These are phyloP conservation scores for Zosterops pallidus DNA, from an alignment of 2,113 vertebrate genomes.

Conservation along the genomic window DNA sequence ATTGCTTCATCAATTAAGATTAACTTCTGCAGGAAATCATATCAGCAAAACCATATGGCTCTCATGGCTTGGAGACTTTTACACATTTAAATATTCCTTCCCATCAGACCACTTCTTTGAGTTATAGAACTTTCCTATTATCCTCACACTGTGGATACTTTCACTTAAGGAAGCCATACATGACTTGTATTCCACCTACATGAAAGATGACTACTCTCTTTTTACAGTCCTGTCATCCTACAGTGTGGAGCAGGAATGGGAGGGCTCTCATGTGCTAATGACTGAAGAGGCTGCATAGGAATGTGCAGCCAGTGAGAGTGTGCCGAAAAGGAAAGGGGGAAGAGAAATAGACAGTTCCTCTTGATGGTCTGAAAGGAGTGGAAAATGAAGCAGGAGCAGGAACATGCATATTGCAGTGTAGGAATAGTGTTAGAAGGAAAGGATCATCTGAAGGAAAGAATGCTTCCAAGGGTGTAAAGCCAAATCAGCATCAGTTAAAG, in stretches of 20 bases:
- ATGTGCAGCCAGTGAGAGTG: not conserved
- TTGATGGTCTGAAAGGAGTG: not conserved
- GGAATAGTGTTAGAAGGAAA: not conserved
- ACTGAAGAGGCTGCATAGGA: not conserved
- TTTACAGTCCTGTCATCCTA: not conserved
- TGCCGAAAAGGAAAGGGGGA: not conserved
- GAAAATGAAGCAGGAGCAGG: not conserved
- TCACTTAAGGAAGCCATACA: not conserved
- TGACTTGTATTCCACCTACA: not conserved
- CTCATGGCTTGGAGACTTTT: not conserved
- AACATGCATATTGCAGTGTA: conserved; percentile 9
- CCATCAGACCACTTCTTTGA: not conserved
- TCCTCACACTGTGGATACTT: not conserved
- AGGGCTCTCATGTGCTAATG: not conserved
- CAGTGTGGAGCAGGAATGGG: not conserved
- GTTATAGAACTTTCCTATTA: not conserved
- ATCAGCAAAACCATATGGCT: not conserved
- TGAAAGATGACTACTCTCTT: not conserved
- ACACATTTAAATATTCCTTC: not conserved
- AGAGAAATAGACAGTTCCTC: not conserved
- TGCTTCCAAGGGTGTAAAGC: not conserved
- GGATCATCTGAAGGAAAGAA: not conserved
- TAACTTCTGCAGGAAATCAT: not conserved
- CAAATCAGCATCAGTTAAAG: not conserved
- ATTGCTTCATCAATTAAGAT: not conserved